These are phyloP conservation scores for Phymorhynchus buccinoides DNA, from an alignment of 1,140 invertebrate genomes.

Conservation along the genomic window DNA sequence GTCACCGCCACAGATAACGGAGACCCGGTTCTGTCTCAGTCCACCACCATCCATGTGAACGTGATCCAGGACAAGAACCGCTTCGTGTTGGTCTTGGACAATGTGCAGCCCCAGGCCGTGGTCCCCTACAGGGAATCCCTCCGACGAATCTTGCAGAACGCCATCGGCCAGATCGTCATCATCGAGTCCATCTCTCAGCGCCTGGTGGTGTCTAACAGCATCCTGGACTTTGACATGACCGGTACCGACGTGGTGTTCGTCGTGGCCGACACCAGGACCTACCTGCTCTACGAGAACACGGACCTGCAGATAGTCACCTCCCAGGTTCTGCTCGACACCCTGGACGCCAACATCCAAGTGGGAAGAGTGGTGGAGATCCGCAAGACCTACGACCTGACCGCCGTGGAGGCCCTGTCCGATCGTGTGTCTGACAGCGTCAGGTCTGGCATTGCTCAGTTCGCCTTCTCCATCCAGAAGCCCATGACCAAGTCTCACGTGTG, in stretches of 20 bases:
- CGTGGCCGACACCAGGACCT: constrained; percentile 46
- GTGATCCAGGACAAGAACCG: constrained; percentile 49
- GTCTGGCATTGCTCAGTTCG: constrained; percentile 21
- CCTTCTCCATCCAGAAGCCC: constrained; percentile 16
- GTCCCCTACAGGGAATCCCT: constrained; percentile 44
- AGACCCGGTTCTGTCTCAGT: not conserved
- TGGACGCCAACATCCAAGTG: constrained; percentile 1
- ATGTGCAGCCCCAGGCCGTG: constrained; percentile 31
- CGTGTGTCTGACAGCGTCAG: constrained; percentile 39
- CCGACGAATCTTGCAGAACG: constrained; percentile 15
- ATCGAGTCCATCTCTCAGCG: constrained; percentile 35
- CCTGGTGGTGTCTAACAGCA: not conserved
- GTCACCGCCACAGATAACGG: constrained; percentile 43
- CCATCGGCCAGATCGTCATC: constrained; percentile 37
- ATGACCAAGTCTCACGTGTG: constrained; percentile 63
- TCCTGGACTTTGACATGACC: constrained; percentile 34
- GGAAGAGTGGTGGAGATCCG: constrained; percentile 27
- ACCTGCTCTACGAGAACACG: constrained; percentile 50
- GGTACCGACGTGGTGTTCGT: constrained; percentile 62
- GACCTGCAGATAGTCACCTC: constrained; percentile 27
- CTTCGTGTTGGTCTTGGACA: constrained; percentile 46
- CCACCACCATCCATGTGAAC: constrained; percentile 48
- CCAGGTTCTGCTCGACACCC: not conserved
- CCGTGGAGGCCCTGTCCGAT: constrained; percentile 14
- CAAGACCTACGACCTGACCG: constrained; percentile 23